Evolutionary conservation across 92 coral and sea anemone species (phyloP), one percentile per base, ranked within the genome.

Genomic region (Metridium senile): DNA sequence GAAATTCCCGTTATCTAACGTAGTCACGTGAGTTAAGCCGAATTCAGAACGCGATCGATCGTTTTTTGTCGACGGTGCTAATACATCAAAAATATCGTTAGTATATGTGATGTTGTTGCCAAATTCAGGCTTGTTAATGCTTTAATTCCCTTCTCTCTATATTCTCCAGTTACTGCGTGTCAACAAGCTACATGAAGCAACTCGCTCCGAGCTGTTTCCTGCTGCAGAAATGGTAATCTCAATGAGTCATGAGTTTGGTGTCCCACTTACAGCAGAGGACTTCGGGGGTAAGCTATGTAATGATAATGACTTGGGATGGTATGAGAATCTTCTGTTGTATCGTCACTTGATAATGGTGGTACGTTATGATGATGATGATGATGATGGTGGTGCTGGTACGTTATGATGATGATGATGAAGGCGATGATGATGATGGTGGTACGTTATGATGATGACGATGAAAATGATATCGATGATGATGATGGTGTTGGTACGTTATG

Each of bases 201-300:
- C 90, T 13, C 85, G 87, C 21, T 80, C 86, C 67, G 93, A 93
- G 68, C 74, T 95, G 72, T 93, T 92, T 70, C 99, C 99, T 1
- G 74, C 93, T 22, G 96, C 99, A 17, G 97, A 89, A 63, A 95
- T 95, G 99, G 74, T 95, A 34, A 70, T 93, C 57, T 90, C 96
- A 28, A 82, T 95, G 93, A 95, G 99, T 74, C 96, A 96, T 21
- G 99, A 95, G 74, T 95, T 95, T 78, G 99, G 99, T 9, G 97
- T 95, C 11, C 99, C 99, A 23, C 84, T 95, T 77, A 92, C 99
- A 22, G 99, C 99, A 6, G 99, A 95, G 69, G 99, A 95, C 76
- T 95, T 95, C 76, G 99, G 99, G 77, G 99, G 99, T 95, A 69
- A 7, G 94, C 68, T 9, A 19, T n/a, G n/a, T n/a, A n/a, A n/a